Conservation (phyloP, 1,140 invertebrate genomes). For the Aphelenchoides besseyi region DNA sequence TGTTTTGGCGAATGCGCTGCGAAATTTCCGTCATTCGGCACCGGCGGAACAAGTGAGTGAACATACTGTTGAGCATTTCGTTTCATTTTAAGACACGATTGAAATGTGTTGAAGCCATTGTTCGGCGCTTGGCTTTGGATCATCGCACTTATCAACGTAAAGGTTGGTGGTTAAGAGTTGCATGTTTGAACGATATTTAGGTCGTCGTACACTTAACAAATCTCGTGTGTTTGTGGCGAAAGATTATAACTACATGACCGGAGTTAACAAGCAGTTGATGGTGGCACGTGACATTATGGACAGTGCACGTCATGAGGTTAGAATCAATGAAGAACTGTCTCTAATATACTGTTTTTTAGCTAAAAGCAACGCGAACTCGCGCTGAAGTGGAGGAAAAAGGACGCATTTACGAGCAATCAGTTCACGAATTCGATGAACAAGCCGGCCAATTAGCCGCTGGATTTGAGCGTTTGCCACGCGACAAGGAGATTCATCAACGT, state of each 20-base stretch:
- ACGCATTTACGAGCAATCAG: constrained; percentile 24
- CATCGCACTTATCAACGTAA: constrained; percentile 29
- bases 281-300: constrained; percentile 28
- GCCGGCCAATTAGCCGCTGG: constrained; percentile 24
- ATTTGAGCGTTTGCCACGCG: constrained; percentile 9
- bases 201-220: constrained; percentile 26
- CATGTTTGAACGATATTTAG: not conserved
- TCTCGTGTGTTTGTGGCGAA: constrained; percentile 26
- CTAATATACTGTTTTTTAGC: constrained; percentile 3
- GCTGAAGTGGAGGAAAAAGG: constrained; percentile 24
- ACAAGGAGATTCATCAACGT: constrained; percentile 1
- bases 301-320: constrained; percentile 25
- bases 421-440: constrained; percentile 27
- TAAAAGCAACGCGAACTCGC: constrained; percentile 20
- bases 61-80: too few species aligned
- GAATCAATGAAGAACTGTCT: not conserved
- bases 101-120: not conserved
- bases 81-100: not conserved
- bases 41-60: constrained; percentile 1
- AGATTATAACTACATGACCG: constrained; percentile 16
- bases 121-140: constrained; percentile 25
- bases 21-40: not conserved
- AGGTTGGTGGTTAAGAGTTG: not conserved
- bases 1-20: constrained; percentile 18
- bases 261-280: constrained; percentile 17